Evolutionary conservation across 2,797 vertebrate species (phyloP).

Genomic region (Pipistrellus pygmaeus): DNA sequence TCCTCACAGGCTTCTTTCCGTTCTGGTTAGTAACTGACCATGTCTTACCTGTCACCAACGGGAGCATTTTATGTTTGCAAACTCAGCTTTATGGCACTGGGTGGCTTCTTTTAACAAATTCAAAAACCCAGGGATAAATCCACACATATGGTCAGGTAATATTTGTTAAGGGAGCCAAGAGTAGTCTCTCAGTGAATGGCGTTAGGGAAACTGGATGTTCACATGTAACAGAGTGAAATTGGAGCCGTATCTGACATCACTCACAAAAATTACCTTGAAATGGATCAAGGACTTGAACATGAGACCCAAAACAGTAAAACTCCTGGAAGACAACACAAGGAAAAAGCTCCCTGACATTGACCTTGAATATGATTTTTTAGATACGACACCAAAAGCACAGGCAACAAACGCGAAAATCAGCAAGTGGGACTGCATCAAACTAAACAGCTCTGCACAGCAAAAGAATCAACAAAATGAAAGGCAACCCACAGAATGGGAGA

Average conservation of each 20-base stretch:
- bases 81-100: slow-evolving; percentile 12
- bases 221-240: too few relatives aligned
- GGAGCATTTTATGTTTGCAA: not conserved
- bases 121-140: not conserved
- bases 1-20: not conserved
- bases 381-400: not conserved
- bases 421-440: not conserved
- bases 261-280: not conserved
- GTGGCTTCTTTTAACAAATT: slow-evolving; percentile 67
- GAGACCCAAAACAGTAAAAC: not conserved
- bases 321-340: not conserved
- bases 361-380: not conserved
- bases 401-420: not conserved
- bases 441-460: not conserved
- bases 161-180: not conserved
- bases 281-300: not conserved
- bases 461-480: not conserved
- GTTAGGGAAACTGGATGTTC: not conserved
- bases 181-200: not conserved
- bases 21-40: not conserved
- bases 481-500: not conserved
- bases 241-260: too few relatives aligned
- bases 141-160: not conserved
- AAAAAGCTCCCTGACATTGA: not conserved
- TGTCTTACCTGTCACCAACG: not conserved